Conservation (phyloP, 2,113 vertebrate genomes). For the Emydura subglobosa region DNA sequence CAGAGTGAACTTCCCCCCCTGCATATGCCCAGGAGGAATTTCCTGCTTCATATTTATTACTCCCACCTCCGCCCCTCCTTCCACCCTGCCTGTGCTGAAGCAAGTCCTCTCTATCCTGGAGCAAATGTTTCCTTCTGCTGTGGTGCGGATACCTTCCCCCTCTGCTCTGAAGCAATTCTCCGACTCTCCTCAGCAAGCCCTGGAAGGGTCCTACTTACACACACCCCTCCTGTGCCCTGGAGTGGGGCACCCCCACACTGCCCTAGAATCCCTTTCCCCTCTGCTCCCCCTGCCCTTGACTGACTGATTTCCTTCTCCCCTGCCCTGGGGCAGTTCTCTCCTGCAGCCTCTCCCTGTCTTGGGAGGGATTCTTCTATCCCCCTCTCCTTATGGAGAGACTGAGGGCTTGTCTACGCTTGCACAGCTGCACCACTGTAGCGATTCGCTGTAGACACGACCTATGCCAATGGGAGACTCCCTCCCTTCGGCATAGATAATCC, state of each 20-base stretch:
- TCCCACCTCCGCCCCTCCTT: neutral
- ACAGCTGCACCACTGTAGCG: neutral
- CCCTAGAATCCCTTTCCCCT: neutral
- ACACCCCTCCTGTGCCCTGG: neutral
- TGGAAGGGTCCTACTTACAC: neutral
- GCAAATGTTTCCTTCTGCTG: neutral
- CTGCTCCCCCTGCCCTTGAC: neutral
- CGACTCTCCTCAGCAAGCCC: neutral
- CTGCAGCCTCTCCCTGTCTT: neutral
- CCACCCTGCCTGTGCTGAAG: neutral
- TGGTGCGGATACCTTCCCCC: neutral
- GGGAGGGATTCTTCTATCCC: neutral
- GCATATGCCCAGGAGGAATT: neutral
- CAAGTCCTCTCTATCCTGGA: neutral
- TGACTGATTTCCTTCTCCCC: neutral
- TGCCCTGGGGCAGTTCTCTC: neutral
- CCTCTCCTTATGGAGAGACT: neutral
- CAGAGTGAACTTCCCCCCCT: fast-evolving
- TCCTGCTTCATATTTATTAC: neutral
- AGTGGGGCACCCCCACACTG: neutral
- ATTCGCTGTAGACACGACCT: too few species aligned
- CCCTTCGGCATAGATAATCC: too few species aligned
- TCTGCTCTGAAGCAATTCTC: neutral
- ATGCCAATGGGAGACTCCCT: too few species aligned
- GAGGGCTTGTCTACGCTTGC: neutral